Percentiles rank a stretch among this genome's conserved stretches.
These are phyloP conservation scores for Atta texana DNA, from an alignment of 1,140 invertebrate genomes.

Conservation along the genomic window DNA sequence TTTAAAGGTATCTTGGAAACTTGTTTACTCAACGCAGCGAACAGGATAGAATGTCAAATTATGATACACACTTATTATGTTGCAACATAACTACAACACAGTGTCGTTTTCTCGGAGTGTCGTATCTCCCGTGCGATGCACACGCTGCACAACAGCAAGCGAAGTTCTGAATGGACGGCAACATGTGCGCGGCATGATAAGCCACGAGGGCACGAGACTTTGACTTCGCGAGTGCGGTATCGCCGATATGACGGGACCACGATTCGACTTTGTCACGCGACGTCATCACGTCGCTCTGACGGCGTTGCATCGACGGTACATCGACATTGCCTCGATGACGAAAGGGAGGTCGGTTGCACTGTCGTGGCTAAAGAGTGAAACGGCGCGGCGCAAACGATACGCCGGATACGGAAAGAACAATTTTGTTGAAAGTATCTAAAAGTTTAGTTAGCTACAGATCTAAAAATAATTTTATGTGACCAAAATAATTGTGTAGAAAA, in stretches of 20 bases:
- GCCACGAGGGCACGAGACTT: conserved; percentile 19
- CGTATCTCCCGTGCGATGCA: neutral
- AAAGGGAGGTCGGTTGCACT: neutral
- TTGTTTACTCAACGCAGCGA: too few relatives aligned
- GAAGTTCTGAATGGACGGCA: conserved; percentile 37
- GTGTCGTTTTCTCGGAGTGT: neutral
- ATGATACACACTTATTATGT: neutral
- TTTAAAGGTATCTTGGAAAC: too few relatives aligned
- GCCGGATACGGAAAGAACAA: too few relatives aligned
- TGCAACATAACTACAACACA: neutral
- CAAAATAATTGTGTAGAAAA: too few relatives aligned
- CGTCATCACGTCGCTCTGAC: conserved; percentile 2
- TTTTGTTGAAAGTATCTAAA: too few relatives aligned
- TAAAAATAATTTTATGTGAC: too few relatives aligned
- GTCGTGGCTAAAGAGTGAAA: neutral
- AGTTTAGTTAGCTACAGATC: too few relatives aligned
- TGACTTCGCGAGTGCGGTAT: conserved; percentile 14
- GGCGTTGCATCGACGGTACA: conserved; percentile 22
- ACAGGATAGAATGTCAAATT: neutral
- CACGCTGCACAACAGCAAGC: neutral
- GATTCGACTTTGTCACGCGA: conserved; percentile 31
- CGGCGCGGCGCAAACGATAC: neutral
- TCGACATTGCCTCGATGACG: conserved; percentile 37
- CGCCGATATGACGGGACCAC: neutral
- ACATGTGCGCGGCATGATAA: neutral